Base-by-base conservation (phyloP, 2,113 vertebrate species). In the Irena cyanogastra region DNA sequence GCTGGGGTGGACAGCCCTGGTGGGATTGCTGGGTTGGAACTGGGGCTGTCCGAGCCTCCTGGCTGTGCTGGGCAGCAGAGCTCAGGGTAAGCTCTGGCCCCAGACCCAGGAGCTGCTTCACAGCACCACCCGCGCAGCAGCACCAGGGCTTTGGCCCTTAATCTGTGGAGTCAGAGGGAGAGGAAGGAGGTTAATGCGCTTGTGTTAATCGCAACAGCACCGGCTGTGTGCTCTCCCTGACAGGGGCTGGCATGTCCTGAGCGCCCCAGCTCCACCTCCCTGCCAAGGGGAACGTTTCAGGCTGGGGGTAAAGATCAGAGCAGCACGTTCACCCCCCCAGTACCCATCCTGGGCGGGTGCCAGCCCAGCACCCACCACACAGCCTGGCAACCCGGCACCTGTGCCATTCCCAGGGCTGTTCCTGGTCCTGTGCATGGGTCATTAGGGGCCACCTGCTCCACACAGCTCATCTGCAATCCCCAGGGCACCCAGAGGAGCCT, bases 311-410 rank as follows among this genome's bases (percentile, higher is more conserved):
- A 47, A 19, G 81, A 47, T 4, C 26, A 5, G 63, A 83, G 71
- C 4, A 4, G 68, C 52, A n/a, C 0, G 0, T 50, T 28, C 11
- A 1, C 3, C 14, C 24, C 28, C 16, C 11, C 18, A 12, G 1
- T 0, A 9, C 5, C 15, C 23, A 37, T 56, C 50, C 16, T 4
- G 20, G 47, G 39, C 0, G 0, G 30, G 45, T 10, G 4, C 49
- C 49, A 20, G 69, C 75, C 30, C 71, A 41, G 83, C 2, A 1
- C n/a, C 44, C 3, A 2, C 23, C 7, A n/a, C 8, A 2, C 35
- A 37, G 63, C 87, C 69, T 19, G 77, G 87, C 85, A 71, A 52
- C 27, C 28, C 0, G 0, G 79, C 76, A n/a, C 39, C 95, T 44
- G 69, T 0, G 1, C 81, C 6, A 2, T 6, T 17, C 53, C 83